Evolutionary conservation across 2,888 invertebrate species (phyloP), one percentile per base, ranked within the genome.

Genomic region (Lordiphosa andalusiaca): DNA sequence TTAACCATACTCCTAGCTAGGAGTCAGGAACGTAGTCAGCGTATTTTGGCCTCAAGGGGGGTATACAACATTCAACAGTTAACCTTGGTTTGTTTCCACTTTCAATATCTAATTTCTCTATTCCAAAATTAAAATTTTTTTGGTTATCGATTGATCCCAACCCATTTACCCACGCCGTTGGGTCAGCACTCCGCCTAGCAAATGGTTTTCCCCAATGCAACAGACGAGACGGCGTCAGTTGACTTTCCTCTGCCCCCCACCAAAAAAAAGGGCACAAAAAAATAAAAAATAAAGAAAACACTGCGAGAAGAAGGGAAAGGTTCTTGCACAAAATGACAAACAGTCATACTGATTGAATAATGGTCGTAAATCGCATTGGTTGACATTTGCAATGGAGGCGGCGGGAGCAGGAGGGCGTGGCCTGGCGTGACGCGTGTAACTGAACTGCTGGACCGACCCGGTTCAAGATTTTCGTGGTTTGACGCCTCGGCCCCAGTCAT

Each of bases 291-390:
- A 49, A 62, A 55, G 53, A 23, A 16, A 38, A 37, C 30, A 16
- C 40, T 30, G 2, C 30, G 9, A 9, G 30, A 10, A 35, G 21
- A 37, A 56, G 40, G 12, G 44, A 49, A 35, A 55, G 38, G 57
- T 58, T 59, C 65, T 75, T 68, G 73, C 73, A 80, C 80, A 85
- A 75, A 80, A 85, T 80, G 85, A 80, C 80, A 80, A 85, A 80
- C 84, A 85, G 80, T 80, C 80, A 83, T 80, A 85, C 80, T 80
- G 80, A 80, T 80, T 80, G 80, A 80, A 80, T 80, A 80, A 80
- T 80, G 85, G 80, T 85, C 84, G 85, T 83, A 80, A 80, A 80
- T 80, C 85, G 80, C 85, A 80, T 83, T 85, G 85, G 73, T 69
- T 84, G 80, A 85, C 80, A 63, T 60, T 75, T 69, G 59, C 46